A percentile compares a stretch with the other conserved stretches of the same genome.
These are phyloP conservation scores for Ernsta delagoae DNA, from an alignment of 2,888 invertebrate species.

Conservation along the genomic window DNA sequence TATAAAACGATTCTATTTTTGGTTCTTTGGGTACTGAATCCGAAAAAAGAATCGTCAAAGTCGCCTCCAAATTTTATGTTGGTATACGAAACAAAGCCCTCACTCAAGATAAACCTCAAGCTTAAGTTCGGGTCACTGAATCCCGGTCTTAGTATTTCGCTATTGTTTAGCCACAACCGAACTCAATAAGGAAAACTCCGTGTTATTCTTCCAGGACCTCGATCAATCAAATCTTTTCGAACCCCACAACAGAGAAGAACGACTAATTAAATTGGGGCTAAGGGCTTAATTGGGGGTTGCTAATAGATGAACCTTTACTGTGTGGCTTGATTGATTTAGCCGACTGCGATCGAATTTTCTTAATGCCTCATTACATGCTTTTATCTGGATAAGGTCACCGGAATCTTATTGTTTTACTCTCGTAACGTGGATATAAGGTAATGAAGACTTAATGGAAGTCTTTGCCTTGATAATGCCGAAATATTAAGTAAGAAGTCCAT, in stretches of 20 bases:
- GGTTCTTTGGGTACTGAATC: too few species aligned
- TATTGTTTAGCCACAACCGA: neutral
- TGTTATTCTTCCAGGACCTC: constrained; percentile 22
- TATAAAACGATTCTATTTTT: too few species aligned
- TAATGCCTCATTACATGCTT: neutral
- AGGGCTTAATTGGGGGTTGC: constrained; percentile 42
- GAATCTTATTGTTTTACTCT: neutral
- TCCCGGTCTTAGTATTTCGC: neutral
- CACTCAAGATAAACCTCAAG: too few species aligned
- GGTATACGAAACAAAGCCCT: too few species aligned
- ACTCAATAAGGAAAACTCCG: constrained; percentile 1
- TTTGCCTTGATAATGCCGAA: too few species aligned
- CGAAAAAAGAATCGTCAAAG: too few species aligned
- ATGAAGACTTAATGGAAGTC: too few species aligned
- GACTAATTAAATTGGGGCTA: constrained; percentile 41
- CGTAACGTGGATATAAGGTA: too few species aligned
- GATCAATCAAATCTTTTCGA: constrained; percentile 30
- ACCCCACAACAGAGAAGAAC: constrained; percentile 34
- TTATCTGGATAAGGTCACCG: too few species aligned
- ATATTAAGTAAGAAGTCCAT: too few species aligned
- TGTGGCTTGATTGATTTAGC: constrained; percentile 10
- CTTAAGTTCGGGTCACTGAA: too few species aligned
- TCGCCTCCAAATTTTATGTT: too few species aligned
- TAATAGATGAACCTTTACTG: constrained; percentile 43
- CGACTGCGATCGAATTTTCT: constrained; percentile 8